Evolutionary conservation across 1,140 invertebrate genomes (phyloP).

Genomic region (Trichomalopsis sarcophagae): DNA sequence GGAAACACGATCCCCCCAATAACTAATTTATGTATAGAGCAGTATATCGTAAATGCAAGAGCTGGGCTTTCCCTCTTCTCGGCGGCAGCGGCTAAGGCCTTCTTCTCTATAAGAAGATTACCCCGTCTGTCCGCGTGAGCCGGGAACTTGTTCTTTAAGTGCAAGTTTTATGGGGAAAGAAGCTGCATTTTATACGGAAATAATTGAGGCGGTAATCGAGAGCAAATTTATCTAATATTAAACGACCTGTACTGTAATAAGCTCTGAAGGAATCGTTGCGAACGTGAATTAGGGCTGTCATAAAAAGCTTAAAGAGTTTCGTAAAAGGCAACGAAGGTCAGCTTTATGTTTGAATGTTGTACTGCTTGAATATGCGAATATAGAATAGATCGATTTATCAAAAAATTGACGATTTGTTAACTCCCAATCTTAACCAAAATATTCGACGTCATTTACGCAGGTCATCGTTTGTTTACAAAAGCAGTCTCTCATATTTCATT

Average conservation of each 20-base stretch:
- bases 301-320: background rate
- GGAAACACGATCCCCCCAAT: background rate
- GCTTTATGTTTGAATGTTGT: background rate
- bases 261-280: background rate
- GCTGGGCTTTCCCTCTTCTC: background rate
- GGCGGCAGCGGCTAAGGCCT: too few species aligned
- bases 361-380: too few species aligned
- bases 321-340: background rate
- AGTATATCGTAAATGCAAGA: background rate
- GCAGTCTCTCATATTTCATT: too few species aligned
- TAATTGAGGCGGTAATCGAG: background rate
- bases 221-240: background rate
- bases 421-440: too few species aligned
- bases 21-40: background rate
- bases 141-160: background rate
- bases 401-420: too few species aligned
- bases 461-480: too few species aligned
- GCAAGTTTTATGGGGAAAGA: background rate
- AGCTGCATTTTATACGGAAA: slow-evolving; percentile 6
- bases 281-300: background rate
- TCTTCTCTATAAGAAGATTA: too few species aligned
- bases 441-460: too few species aligned
- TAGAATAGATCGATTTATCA: too few species aligned
- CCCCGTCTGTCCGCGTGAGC: too few species aligned
- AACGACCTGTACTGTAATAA: background rate